A percentile compares a stretch with the other conserved stretches of the same genome.
Conservation (phyloP, 2,888 invertebrate genomes). For the Caenorhabditis wallacei region DNA sequence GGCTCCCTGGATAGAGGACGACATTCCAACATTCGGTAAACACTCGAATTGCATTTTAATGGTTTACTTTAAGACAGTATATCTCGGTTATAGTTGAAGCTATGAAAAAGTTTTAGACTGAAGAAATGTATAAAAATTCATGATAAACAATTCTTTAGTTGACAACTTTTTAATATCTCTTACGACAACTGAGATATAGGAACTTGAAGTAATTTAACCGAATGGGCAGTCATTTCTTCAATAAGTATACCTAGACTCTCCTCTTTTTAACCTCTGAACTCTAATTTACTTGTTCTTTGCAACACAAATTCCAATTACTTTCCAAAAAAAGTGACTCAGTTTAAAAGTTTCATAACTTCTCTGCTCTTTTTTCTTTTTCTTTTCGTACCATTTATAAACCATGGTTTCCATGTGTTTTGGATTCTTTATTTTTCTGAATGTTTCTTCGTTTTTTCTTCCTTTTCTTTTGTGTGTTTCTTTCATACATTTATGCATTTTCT, state of each 20-base stretch:
- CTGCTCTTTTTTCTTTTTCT: background rate
- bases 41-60: no score
- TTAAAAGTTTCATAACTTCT: constrained; percentile 8
- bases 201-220: background rate
- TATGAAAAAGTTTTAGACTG: no score
- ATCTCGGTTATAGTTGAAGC: no score
- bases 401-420: constrained; percentile 24
- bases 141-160: no score
- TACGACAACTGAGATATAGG: no score
- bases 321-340: constrained; percentile 7
- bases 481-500: constrained; percentile 48
- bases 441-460: constrained; percentile 14
- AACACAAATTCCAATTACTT: constrained; percentile 9
- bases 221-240: background rate
- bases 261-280: background rate
- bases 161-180: no score
- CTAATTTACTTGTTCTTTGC: constrained; percentile 12
- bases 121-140: no score
- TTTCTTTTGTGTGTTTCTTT: constrained; percentile 4
- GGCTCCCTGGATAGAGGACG: no score
- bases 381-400: background rate
- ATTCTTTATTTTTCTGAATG: constrained; percentile 2
- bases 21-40: no score
- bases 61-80: no score
- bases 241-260: background rate